A percentile compares a stretch with the other conserved stretches of the same genome.
phyloP scores from a whole-genome alignment of 2,113 vertebrate species.

The Calidris pygmaea region DNA sequence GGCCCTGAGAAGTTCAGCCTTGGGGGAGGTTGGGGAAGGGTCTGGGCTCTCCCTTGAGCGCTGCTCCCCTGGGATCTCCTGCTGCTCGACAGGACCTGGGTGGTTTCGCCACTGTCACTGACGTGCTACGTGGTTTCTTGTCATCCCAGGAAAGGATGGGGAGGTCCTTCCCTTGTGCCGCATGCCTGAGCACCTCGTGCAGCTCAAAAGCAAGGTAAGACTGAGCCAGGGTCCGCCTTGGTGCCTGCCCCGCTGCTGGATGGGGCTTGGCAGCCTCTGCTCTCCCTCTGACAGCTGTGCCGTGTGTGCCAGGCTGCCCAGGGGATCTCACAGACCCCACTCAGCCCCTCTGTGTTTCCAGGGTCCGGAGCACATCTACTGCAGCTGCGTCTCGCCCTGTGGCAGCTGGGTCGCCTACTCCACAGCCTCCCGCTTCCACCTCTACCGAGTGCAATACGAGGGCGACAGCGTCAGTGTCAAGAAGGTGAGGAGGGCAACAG shows the following conservation, averaged over 20 bases:
- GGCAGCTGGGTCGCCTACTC: conserved; percentile 89
- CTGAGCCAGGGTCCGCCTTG: background rate
- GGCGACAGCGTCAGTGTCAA: conserved; percentile 74
- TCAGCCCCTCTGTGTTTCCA: background rate
- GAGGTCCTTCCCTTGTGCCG: conserved; percentile 81
- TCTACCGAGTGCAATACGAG: conserved; percentile 78
- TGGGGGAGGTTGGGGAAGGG: background rate
- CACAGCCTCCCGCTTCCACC: conserved; percentile 79
- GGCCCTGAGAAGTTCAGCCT: background rate
- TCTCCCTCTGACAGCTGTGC: background rate
- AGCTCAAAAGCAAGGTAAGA: conserved; percentile 91
- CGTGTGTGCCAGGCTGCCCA: accelerated
- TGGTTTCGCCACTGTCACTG: background rate
- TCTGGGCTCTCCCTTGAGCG: background rate
- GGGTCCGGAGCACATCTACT: conserved; percentile 90
- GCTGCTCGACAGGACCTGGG: accelerated
- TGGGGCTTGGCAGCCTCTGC: background rate
- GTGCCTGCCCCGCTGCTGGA: background rate
- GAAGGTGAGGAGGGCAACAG: conserved; percentile 76
- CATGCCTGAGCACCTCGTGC: conserved; percentile 88
- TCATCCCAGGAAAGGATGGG: conserved; percentile 80
- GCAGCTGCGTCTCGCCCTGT: conserved; percentile 87
- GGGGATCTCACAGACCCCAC: accelerated
- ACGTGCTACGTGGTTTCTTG: accelerated
- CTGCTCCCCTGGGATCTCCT: background rate